phyloP scores from a whole-genome alignment of 1,140 invertebrate species.

The Propsilocerus akamusi region DNA sequence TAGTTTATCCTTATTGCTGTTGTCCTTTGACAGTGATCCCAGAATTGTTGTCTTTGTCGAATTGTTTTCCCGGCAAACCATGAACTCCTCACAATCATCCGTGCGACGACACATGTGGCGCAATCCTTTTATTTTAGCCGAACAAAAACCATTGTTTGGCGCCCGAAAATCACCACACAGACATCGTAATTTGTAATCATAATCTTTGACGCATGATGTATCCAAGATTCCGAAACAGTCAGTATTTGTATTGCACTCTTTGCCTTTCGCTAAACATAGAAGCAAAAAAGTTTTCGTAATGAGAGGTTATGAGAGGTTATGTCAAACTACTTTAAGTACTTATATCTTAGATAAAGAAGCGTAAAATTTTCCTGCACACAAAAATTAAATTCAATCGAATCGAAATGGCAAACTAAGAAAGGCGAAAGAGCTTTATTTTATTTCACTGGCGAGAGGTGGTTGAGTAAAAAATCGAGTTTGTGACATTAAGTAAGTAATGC shows the following conservation, averaged over 20 bases:
- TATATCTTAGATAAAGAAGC: too few species aligned
- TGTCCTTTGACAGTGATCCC: conserved; percentile 13
- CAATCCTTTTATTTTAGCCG: conserved; percentile 33
- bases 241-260: conserved; percentile 34
- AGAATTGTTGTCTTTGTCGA: conserved; percentile 26
- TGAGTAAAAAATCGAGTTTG: too few species aligned
- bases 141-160: conserved; percentile 39
- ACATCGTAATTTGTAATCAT: conserved; percentile 35
- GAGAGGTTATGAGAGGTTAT: too few species aligned
- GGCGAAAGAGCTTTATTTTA: too few species aligned
- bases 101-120: conserved; percentile 30
- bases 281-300: too few species aligned
- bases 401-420: too few species aligned
- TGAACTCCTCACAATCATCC: conserved; percentile 31
- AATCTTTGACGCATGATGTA: conserved; percentile 40
- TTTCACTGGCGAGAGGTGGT: too few species aligned
- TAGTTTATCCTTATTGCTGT: conserved; percentile 24
- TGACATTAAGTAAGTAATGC: too few species aligned
- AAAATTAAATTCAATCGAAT: too few species aligned
- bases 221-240: conserved; percentile 41
- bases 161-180: conserved; percentile 43
- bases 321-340: too few species aligned
- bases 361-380: too few species aligned
- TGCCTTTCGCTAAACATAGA: conserved; percentile 26
- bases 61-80: conserved; percentile 30